Evolutionary conservation across 2,888 invertebrate genomes (phyloP), one percentile per base, ranked within the genome.

Genomic region (Stenodera caucasica): DNA sequence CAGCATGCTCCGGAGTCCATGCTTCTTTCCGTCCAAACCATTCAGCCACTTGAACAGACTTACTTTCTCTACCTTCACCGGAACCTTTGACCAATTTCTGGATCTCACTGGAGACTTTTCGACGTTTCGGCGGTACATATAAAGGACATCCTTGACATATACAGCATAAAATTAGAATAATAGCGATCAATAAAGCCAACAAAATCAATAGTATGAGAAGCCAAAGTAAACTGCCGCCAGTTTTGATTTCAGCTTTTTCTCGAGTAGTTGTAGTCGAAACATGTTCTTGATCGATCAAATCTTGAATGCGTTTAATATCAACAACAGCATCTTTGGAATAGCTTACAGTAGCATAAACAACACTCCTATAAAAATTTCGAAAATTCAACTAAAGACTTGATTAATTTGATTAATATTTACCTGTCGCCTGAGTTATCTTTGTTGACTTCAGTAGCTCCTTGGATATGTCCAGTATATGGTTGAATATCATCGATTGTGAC

Each of bases 91-190:
- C 87, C 83, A 89, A 84, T 83, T 86, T 87, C 82, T 89, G 87
- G 82, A 88, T 86, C 83, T 89, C 89, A 80, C 87, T 86, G 82
- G 88, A 86, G 83, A 87, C 85, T 84, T 87, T 87, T 84, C 88
- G 86, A 84, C 88, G 87, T 84, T 90, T 87, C 55, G 89, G 86
- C 55, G 89, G 89, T 81, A 88, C 88, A 72, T 90, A 92, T 55
- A 92, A 84, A n/a, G 92, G 92, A 75, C 93, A 93, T 72, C 90
- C 90, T 70, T 90, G 90, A 75, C 92, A 93, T 66, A 92, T 88
- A 75, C 93, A 93, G 80, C 94, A 94, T 61, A 91, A 83, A 64
- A 94, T 86, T 53, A 93, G 82, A 55, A 88, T 84, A 60, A 91
- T 80, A 66, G 91, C 84, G 11, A 90, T 86, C 29, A 92, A 72